phyloP scores from a whole-genome alignment of 2,797 vertebrate genomes.

The Decapterus maruadsi region DNA sequence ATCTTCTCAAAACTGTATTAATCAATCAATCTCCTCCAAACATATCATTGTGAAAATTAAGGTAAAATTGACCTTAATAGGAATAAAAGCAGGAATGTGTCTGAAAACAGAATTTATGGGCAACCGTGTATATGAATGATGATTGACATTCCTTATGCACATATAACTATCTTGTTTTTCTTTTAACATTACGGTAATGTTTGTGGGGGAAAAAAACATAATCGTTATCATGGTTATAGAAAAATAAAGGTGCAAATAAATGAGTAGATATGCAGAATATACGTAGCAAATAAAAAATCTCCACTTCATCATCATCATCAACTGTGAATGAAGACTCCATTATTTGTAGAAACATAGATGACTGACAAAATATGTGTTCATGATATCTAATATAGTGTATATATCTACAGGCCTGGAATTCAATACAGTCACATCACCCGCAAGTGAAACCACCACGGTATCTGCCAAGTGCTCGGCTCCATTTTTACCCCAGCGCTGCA shows the following conservation, averaged over 20 bases:
- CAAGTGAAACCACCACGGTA: not conserved
- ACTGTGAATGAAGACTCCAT: not conserved
- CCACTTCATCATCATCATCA: not conserved
- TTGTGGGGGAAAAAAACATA: too few species aligned
- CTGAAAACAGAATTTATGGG: too few species aligned
- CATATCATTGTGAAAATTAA: too few species aligned
- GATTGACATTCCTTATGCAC: too few species aligned
- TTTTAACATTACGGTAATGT: too few species aligned
- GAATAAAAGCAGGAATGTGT: too few species aligned
- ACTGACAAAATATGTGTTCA: not conserved
- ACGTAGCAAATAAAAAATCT: not conserved
- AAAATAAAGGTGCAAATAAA: not conserved
- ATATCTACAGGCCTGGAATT: not conserved
- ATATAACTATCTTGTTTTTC: too few species aligned
- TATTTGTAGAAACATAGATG: not conserved
- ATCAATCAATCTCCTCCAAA: too few species aligned
- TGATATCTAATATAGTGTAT: not conserved
- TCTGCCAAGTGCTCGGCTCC: not conserved
- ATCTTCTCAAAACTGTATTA: too few species aligned
- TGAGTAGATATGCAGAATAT: not conserved
- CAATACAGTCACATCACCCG: not conserved
- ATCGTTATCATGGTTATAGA: not conserved
- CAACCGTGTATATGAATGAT: too few species aligned
- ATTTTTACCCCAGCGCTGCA: conserved; percentile 7
- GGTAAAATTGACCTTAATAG: too few species aligned